These are phyloP conservation scores for Epinephelus lanceolatus DNA, from an alignment of 2,113 vertebrate species.

Conservation along the genomic window DNA sequence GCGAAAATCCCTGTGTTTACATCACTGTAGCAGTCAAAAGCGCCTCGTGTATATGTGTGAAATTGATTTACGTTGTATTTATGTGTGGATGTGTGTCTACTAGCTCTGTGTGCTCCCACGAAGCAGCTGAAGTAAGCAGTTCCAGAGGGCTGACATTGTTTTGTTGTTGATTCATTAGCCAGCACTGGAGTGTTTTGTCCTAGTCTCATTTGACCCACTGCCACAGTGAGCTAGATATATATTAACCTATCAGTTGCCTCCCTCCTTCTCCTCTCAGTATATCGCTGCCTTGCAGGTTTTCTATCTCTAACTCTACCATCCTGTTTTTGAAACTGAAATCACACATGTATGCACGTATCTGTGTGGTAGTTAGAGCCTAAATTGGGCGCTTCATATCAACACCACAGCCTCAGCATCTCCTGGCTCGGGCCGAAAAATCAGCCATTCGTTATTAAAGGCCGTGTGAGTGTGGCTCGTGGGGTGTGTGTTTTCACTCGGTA, in stretches of 20 bases:
- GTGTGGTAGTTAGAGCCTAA: neutral
- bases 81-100: neutral
- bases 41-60: neutral
- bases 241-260: slow-evolving; percentile 20
- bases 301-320: slow-evolving; percentile 3
- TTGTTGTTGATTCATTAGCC: slow-evolving; percentile 64
- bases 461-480: slow-evolving; percentile 62
- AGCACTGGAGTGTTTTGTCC: slow-evolving; percentile 46
- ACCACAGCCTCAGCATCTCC: slow-evolving; percentile 26
- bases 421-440: slow-evolving; percentile 41
- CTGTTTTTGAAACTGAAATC: neutral
- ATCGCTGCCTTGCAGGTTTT: neutral
- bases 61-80: slow-evolving; percentile 9
- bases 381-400: neutral
- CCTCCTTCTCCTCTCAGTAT: neutral
- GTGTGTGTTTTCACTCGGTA: slow-evolving; percentile 68
- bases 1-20: slow-evolving; percentile 10
- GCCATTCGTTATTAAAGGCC: slow-evolving; percentile 70
- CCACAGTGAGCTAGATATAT: slow-evolving; percentile 69
- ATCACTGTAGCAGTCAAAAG: neutral
- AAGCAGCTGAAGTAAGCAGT: slow-evolving; percentile 61
- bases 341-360: neutral
- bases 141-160: slow-evolving; percentile 61
- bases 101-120: neutral
- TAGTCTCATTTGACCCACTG: slow-evolving; percentile 71